These are phyloP conservation scores for Cephalopterus ornatus DNA, from an alignment of 2,113 vertebrate genomes.

Conservation along the genomic window DNA sequence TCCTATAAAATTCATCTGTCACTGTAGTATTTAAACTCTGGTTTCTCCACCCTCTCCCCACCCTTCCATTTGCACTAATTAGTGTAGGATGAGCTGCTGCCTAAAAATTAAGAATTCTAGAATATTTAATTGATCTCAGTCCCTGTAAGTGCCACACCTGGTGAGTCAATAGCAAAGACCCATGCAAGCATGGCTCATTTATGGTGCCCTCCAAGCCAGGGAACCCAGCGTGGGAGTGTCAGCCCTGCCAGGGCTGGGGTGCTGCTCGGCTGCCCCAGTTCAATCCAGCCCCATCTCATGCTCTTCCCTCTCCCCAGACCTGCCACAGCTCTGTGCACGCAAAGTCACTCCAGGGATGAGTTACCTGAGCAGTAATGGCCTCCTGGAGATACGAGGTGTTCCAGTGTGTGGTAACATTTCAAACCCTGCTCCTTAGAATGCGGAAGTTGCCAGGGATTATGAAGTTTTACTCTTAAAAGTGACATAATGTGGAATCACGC, in stretches of 20 bases:
- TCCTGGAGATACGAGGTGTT: not conserved
- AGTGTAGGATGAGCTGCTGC: not conserved
- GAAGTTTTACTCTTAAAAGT: conserved; percentile 38
- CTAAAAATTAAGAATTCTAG: not conserved
- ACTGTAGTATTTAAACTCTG: not conserved
- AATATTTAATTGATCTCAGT: not conserved
- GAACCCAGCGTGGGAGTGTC: accelerated
- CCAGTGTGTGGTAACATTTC: not conserved
- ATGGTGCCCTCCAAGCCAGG: not conserved
- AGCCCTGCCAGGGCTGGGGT: not conserved
- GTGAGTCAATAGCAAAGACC: not conserved
- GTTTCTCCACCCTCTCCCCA: not conserved
- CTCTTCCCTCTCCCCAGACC: accelerated
- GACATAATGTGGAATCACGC: not conserved
- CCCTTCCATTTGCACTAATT: conserved; percentile 16
- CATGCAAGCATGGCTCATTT: accelerated
- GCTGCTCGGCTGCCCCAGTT: accelerated
- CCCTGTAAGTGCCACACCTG: not conserved
- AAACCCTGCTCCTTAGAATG: not conserved
- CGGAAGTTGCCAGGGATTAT: not conserved
- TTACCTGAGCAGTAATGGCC: not conserved
- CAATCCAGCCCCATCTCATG: accelerated
- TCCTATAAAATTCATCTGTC: conserved; percentile 37
- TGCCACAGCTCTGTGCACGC: not conserved
- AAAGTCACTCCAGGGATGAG: accelerated